Conservation (phyloP, 2,888 invertebrate genomes). For the Dermolepida albohirtum region DNA sequence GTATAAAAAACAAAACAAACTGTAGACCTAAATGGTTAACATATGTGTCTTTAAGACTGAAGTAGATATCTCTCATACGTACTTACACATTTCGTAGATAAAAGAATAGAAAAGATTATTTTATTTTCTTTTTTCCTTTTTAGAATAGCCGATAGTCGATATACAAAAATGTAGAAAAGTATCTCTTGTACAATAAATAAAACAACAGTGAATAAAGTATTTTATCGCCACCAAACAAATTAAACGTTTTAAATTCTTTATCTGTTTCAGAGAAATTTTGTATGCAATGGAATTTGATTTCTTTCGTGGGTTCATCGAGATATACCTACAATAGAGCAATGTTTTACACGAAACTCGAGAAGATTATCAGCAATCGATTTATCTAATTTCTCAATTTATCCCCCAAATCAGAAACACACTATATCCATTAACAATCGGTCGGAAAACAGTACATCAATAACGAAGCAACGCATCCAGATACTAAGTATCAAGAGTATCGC, state of each 20-base stretch:
- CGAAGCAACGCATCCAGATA: conserved; percentile 18
- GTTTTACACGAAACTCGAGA: conserved; percentile 34
- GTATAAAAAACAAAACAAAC: no score
- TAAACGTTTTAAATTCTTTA: conserved; percentile 26
- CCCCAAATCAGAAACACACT: conserved; percentile 39
- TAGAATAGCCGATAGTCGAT: neutral
- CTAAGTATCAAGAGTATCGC: conserved; percentile 23
- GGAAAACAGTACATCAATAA: conserved; percentile 29
- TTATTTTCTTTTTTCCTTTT: no score
- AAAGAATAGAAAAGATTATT: no score
- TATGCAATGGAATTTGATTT: conserved; percentile 25
- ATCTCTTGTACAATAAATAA: conserved; percentile 13
- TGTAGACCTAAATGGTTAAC: no score
- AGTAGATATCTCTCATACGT: no score
- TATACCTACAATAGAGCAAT: conserved; percentile 30
- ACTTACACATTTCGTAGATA: no score
- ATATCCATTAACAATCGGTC: conserved; percentile 40
- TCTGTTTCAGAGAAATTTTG: conserved; percentile 18
- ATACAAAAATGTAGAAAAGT: neutral
- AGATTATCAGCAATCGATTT: conserved; percentile 38
- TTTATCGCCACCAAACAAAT: conserved; percentile 30
- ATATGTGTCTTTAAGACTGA: no score
- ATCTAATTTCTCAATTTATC: conserved; percentile 42
- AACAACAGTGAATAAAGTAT: conserved; percentile 18
- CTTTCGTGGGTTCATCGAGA: conserved; percentile 13